These are phyloP conservation scores for Uromys caudimaculatus DNA, from an alignment of 2,797 vertebrate species.

Conservation along the genomic window DNA sequence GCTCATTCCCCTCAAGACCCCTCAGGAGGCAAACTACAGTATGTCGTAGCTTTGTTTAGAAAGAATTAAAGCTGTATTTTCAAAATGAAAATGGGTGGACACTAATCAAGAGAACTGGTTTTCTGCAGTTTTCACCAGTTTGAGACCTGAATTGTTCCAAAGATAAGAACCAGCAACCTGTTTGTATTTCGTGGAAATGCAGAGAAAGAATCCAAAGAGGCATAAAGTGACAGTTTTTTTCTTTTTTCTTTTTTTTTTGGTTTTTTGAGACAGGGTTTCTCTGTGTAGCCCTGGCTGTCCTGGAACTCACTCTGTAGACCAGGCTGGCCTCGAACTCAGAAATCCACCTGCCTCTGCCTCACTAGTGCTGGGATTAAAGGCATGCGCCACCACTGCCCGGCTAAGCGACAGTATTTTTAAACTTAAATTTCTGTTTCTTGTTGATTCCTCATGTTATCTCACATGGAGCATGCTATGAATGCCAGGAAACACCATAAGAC, in stretches of 20 bases:
- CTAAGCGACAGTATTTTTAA: slow-evolving; percentile 11
- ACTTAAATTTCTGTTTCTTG: neutral
- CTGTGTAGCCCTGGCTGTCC: too few relatives aligned
- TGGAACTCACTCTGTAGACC: too few relatives aligned
- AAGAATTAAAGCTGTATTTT: neutral
- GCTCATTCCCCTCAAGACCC: neutral
- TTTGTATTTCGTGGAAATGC: neutral
- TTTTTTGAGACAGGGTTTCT: too few relatives aligned
- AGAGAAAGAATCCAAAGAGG: neutral
- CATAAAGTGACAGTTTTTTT: neutral
- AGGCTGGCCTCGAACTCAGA: too few relatives aligned
- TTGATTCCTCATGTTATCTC: neutral
- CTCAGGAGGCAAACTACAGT: neutral
- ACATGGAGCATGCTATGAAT: neutral
- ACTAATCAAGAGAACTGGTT: neutral
- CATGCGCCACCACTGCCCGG: too few relatives aligned
- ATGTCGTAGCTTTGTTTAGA: neutral
- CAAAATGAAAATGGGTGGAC: neutral
- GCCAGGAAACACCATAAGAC: neutral
- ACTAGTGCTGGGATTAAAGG: too few relatives aligned
- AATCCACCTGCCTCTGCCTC: too few relatives aligned
- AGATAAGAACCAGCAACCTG: neutral
- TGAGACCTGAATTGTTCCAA: neutral
- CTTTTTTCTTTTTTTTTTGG: too few relatives aligned
- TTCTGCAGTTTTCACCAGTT: neutral